Conservation (phyloP, 2,113 vertebrate genomes). For the Pluvialis apricaria region DNA sequence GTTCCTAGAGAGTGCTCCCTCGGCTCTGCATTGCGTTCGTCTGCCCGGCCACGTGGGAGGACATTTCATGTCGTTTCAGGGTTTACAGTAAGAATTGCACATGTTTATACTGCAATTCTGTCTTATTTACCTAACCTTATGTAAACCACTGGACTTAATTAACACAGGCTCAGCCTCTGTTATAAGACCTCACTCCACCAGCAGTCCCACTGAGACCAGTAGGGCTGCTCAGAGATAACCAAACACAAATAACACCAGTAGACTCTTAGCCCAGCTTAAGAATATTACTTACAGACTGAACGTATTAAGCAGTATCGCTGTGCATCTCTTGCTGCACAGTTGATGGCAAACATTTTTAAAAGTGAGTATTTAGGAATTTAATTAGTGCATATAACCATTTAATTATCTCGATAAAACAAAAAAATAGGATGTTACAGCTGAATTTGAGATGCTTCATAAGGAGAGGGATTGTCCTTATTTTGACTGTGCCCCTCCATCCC, state of each 20-base stretch:
- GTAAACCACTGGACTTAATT: slow-evolving; percentile 11
- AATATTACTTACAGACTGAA: not conserved
- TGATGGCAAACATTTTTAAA: not conserved
- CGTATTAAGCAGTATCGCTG: not conserved
- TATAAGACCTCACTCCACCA: not conserved
- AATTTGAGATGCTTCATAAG: not conserved
- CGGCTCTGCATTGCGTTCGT: not conserved
- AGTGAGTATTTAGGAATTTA: not conserved
- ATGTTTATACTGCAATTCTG: not conserved
- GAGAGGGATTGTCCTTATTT: not conserved
- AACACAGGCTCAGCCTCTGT: not conserved
- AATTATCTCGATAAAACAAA: not conserved
- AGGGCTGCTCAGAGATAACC: not conserved
- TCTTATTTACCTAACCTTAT: not conserved
- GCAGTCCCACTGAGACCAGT: not conserved
- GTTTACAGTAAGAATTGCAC: not conserved
- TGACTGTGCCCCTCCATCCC: not conserved
- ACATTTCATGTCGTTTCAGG: not conserved
- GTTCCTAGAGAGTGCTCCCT: not conserved
- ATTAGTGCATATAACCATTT: not conserved
- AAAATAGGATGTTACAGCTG: not conserved
- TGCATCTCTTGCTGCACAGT: not conserved
- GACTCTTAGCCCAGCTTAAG: not conserved
- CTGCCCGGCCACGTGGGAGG: not conserved
- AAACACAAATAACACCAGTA: not conserved